Conservation (phyloP, 1,140 invertebrate species). For the Bombus huntii region DNA sequence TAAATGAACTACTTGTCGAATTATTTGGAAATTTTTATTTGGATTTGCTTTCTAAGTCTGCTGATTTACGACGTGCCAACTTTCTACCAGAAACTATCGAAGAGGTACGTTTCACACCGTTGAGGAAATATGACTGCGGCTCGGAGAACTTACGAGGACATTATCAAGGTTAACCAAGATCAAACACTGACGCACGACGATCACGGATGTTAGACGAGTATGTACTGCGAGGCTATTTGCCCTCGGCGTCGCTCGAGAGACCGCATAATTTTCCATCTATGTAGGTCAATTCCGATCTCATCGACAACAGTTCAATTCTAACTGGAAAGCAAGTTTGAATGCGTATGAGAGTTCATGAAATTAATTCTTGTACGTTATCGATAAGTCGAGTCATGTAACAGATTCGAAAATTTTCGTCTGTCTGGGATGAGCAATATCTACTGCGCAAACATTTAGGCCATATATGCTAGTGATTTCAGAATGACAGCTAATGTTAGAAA, state of each 20-base stretch:
- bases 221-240: background rate
- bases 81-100: background rate
- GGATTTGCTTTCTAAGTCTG: no score
- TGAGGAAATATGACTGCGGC: conserved; percentile 16
- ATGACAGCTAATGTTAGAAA: no score
- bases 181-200: conserved; percentile 39
- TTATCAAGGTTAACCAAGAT: conserved; percentile 50
- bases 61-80: background rate
- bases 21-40: background rate
- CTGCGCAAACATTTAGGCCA: no score
- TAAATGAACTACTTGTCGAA: background rate
- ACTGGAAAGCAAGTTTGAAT: background rate
- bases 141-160: conserved; percentile 23
- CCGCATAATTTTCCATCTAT: conserved; percentile 45
- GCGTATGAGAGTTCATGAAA: background rate
- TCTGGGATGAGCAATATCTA: background rate
- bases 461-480: no score
- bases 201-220: conserved; percentile 9
- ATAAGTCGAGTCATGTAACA: background rate
- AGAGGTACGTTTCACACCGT: background rate
- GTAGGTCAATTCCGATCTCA: conserved; percentile 23
- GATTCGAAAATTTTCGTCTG: background rate
- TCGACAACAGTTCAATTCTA: background rate
- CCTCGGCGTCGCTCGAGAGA: conserved; percentile 5
- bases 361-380: conserved; percentile 6